Evolutionary conservation across 2,797 vertebrate species (phyloP).

Genomic region (Parambassis ranga): DNA sequence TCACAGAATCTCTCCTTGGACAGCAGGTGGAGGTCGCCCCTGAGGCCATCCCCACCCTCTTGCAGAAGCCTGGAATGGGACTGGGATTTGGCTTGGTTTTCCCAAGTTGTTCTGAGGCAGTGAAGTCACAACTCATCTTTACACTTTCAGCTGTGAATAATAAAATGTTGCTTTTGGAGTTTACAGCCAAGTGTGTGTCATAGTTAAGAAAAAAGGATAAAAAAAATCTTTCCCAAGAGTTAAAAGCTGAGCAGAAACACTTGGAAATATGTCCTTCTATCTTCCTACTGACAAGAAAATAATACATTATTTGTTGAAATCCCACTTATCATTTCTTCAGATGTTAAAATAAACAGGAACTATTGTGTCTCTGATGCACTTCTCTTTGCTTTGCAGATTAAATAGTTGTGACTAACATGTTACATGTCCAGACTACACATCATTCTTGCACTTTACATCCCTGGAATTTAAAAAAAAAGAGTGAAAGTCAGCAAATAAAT

Average conservation of each 20-base stretch:
- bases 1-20: not conserved
- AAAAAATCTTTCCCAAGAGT: no score
- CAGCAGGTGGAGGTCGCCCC: not conserved
- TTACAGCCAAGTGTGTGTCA: no score
- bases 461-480: not conserved
- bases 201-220: no score
- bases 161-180: no score
- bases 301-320: no score
- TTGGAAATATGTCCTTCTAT: no score
- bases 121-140: no score
- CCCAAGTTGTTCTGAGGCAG: no score
- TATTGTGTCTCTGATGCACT: not conserved
- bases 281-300: no score
- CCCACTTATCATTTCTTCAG: not conserved
- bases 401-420: conserved; percentile 4
- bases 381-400: not conserved
- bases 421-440: not conserved
- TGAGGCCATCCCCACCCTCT: conserved; percentile 14
- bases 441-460: not conserved
- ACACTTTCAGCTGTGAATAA: no score
- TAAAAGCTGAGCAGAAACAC: no score
- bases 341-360: not conserved
- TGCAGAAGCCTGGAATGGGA: not conserved
- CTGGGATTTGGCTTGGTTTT: not conserved
- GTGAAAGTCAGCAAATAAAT: not conserved